Evolutionary conservation across 2,113 vertebrate genomes (phyloP), one percentile per base, ranked within the genome.

Genomic region (Puma concolor): DNA sequence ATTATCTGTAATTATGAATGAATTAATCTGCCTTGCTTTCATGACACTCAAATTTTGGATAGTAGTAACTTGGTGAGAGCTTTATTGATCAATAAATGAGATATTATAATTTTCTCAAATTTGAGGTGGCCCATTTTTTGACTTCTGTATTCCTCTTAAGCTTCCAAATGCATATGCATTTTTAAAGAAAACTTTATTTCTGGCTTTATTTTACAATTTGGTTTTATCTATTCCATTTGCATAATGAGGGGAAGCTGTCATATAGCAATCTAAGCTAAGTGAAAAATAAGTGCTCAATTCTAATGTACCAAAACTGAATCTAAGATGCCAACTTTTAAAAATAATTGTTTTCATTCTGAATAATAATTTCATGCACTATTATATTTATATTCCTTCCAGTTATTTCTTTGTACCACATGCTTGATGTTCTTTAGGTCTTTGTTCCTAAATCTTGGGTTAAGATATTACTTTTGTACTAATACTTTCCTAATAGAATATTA

Each of bases 121-220:
- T 88, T 69, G 38, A 57, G n/a, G 7, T 76, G 13, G 3, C 95
- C 38, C 23, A 36, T 16, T 87, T 71, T 95, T 91, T 44, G 14
- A 57, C 17, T 87, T 94, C 41, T 16, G 44, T 92, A 5, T 64
- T 89, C 5, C 13, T 88, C 25, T 84, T 69, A 81, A 87, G 19
- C 50, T 95, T 88, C 48, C 15, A 88, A 95, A 69, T 82, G 57
- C 38, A 23, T 94, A 64, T 23, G 44, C 64, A 48, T 95, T 82
- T 92, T 83, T 31, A 88, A 74, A 72, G 50, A 41, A 80, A 54
- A 86, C 44, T 44, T 0, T 64, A 77, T 92, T 92, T 44, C 36
- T 95, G 41, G 19, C 60, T 92, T 94, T 97, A 94, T 85, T 88
- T 94, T 90, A 19, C 27, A 87, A 52, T 96, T 89, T 92, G 54